Percentiles rank a stretch among this genome's conserved stretches.
Conservation (phyloP, 2,113 vertebrate genomes). For the Xiphias gladius region DNA sequence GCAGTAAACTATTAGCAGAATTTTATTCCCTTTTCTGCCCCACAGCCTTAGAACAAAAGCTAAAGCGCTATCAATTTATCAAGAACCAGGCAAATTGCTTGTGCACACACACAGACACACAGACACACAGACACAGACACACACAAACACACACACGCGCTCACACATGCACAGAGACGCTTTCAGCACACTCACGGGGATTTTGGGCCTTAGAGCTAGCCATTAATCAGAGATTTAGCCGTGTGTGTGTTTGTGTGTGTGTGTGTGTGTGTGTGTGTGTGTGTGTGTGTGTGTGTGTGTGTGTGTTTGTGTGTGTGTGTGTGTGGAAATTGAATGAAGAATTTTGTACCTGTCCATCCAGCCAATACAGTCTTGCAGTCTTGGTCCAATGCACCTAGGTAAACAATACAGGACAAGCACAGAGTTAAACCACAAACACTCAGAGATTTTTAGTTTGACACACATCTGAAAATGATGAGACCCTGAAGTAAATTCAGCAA, state of each 20-base stretch:
- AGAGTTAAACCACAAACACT: background rate
- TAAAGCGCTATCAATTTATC: constrained; percentile 82
- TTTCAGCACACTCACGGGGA: constrained; percentile 60
- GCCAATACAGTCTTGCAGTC: constrained; percentile 95
- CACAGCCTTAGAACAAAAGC: constrained; percentile 70
- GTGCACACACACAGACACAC: background rate
- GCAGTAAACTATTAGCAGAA: constrained; percentile 68
- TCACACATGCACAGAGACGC: constrained; percentile 20
- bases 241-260: constrained; percentile 27
- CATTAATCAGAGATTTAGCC: constrained; percentile 79
- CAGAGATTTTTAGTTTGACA: background rate
- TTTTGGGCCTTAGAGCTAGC: constrained; percentile 68
- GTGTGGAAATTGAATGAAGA: background rate
- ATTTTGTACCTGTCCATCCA: constrained; percentile 96
- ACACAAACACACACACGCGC: constrained; percentile 30
- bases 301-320: constrained; percentile 3
- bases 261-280: constrained; percentile 17
- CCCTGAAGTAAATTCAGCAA: background rate
- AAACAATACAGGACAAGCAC: constrained; percentile 30
- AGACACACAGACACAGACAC: constrained; percentile 20
- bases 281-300: constrained; percentile 1
- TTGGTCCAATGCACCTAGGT: constrained; percentile 93
- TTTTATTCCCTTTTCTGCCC: constrained; percentile 65
- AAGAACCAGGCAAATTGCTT: constrained; percentile 63
- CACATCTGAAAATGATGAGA: background rate